Conservation (phyloP, 2,113 vertebrate species). For the Cololabis saira region DNA sequence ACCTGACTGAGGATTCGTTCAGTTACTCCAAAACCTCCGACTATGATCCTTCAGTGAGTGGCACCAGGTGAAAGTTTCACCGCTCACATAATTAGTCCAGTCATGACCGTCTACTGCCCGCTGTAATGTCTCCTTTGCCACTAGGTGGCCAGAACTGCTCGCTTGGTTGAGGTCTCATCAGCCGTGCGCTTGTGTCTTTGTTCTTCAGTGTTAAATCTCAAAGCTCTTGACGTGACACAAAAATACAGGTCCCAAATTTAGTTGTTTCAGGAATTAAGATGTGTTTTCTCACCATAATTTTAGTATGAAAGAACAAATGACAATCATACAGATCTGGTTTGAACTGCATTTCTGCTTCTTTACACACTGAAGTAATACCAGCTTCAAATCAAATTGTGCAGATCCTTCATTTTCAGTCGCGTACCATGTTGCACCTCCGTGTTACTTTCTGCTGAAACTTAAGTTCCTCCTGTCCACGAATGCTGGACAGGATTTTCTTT, state of each 20-base stretch:
- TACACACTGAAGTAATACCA: no score
- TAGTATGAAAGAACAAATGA: no score
- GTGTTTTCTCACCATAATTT: no score
- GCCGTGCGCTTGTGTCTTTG: background rate
- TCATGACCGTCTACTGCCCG: background rate
- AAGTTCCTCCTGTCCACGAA: background rate
- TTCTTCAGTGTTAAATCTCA: background rate
- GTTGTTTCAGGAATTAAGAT: background rate
- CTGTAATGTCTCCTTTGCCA: constrained; percentile 35
- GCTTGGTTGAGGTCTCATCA: background rate
- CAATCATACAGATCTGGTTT: no score
- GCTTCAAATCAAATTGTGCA: no score
- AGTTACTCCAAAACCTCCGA: no score
- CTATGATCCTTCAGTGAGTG: no score
- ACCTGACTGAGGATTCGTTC: no score
- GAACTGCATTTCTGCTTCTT: no score
- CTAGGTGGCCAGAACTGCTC: constrained; percentile 66
- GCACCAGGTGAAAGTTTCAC: no score
- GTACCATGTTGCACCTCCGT: no score
- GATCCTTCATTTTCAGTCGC: no score
- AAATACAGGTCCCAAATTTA: background rate
- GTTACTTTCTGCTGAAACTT: background rate
- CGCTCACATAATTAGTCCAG: background rate
- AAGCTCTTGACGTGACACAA: background rate
- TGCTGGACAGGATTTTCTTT: constrained; percentile 22